A percentile compares a stretch with the other conserved stretches of the same genome.
Conservation (phyloP, 2,113 vertebrate species). For the Eulemur rufifrons region DNA sequence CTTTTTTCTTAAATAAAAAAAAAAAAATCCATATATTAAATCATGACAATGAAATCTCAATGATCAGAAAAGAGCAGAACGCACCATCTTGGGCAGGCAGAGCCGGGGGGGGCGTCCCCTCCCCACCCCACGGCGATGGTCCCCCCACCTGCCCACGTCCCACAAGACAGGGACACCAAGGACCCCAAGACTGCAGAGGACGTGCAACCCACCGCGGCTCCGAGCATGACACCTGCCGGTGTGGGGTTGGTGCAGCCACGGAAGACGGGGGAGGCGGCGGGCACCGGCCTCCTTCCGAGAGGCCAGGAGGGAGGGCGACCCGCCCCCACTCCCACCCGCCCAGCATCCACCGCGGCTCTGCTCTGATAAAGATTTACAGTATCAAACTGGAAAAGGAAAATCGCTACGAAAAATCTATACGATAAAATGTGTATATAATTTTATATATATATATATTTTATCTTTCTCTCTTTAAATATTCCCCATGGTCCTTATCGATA, state of each 20-base stretch:
- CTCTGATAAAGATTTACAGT: conserved; percentile 83
- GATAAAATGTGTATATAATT: conserved; percentile 87
- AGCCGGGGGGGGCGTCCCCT: background rate
- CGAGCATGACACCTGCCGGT: background rate
- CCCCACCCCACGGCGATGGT: accelerated
- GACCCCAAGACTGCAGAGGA: background rate
- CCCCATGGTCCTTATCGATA: conserved; percentile 89
- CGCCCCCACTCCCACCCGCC: conserved; percentile 41
- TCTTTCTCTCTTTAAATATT: conserved; percentile 88
- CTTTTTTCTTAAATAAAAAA: conserved; percentile 74
- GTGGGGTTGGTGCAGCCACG: background rate
- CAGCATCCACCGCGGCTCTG: conserved; percentile 78
- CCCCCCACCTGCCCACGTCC: background rate
- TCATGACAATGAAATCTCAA: conserved; percentile 78
- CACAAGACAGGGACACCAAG: background rate
- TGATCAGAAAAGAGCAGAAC: conserved; percentile 56
- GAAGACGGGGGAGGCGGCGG: background rate
- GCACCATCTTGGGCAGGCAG: accelerated
- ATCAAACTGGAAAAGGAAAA: conserved; percentile 84
- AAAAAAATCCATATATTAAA: conserved; percentile 74
- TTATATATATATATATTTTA: conserved; percentile 86
- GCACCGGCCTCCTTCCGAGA: conserved; percentile 74
- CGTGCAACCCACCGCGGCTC: background rate
- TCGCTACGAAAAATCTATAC: conserved; percentile 88
- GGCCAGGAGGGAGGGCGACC: conserved; percentile 52